phyloP scores from a whole-genome alignment of 2,113 vertebrate genomes.

The Gnathochromis pfefferi region DNA sequence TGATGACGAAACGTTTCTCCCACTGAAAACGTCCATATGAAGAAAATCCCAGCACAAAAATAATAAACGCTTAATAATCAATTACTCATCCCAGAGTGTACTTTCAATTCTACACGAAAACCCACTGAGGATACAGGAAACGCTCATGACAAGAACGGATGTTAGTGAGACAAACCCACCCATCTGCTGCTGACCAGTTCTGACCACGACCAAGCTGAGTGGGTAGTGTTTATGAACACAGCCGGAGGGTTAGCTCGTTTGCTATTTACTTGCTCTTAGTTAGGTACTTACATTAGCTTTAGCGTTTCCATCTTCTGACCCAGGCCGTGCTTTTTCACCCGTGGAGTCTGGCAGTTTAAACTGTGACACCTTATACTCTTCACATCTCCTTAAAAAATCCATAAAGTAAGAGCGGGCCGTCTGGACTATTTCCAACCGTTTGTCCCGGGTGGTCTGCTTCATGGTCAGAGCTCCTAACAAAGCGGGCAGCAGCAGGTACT shows the following conservation, averaged over 20 bases:
- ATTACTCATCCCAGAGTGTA: not conserved
- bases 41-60: not conserved
- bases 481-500: constrained; percentile 83
- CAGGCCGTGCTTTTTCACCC: not conserved
- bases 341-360: constrained; percentile 67
- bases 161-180: not conserved
- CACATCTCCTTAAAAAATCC: constrained; percentile 78
- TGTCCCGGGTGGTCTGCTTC: constrained; percentile 72
- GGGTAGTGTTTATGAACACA: not conserved
- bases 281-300: not conserved
- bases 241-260: not conserved
- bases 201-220: not conserved
- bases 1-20: not conserved
- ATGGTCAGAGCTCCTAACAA: constrained; percentile 78
- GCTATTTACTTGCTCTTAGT: not conserved
- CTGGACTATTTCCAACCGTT: constrained; percentile 74
- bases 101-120: fast-evolving
- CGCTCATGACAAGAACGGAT: not conserved
- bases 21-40: not conserved
- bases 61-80: not conserved
- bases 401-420: constrained; percentile 74
- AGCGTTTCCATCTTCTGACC: not conserved
- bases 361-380: constrained; percentile 70
- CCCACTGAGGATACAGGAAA: not conserved
- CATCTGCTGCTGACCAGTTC: not conserved